phyloP scores from a whole-genome alignment of 1,140 invertebrate genomes.

The Ceratosolen solmsi region DNA sequence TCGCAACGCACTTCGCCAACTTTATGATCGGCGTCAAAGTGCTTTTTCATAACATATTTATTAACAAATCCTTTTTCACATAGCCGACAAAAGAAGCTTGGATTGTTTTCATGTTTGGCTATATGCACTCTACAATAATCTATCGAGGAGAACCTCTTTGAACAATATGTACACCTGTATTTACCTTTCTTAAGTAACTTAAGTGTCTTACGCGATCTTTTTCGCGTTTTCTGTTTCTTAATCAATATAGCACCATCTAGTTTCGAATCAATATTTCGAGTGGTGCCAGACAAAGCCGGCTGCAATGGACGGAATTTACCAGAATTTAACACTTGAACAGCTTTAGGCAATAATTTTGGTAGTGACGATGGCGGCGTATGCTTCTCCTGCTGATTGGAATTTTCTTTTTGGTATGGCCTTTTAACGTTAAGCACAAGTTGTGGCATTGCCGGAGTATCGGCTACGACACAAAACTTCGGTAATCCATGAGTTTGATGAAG shows the following conservation, averaged over 20 bases:
- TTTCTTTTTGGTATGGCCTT: conserved; percentile 16
- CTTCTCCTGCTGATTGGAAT: conserved; percentile 1
- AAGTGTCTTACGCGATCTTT: conserved; percentile 43
- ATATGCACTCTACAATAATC: conserved; percentile 68
- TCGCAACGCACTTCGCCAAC: conserved; percentile 54
- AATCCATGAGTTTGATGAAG: conserved; percentile 66
- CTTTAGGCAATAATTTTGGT: conserved; percentile 16
- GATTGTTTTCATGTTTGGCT: conserved; percentile 64
- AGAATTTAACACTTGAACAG: background rate
- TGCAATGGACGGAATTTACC: conserved; percentile 39
- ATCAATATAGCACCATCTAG: background rate
- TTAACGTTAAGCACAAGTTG: conserved; percentile 14
- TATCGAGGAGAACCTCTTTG: conserved; percentile 60
- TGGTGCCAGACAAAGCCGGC: background rate
- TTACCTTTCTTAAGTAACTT: conserved; percentile 49
- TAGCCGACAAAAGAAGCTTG: conserved; percentile 60
- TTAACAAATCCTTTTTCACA: conserved; percentile 63
- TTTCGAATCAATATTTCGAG: conserved; percentile 32
- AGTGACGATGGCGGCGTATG: background rate
- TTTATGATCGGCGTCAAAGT: conserved; percentile 60
- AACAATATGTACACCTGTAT: conserved; percentile 66
- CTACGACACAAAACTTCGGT: conserved; percentile 68
- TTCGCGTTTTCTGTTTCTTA: conserved; percentile 13
- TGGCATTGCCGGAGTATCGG: conserved; percentile 54
- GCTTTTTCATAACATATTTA: conserved; percentile 63